These are phyloP conservation scores for Nemopilema nomurai DNA, from an alignment of 30 jellyfish, hydroid and myxozoan species.

Conservation along the genomic window DNA sequence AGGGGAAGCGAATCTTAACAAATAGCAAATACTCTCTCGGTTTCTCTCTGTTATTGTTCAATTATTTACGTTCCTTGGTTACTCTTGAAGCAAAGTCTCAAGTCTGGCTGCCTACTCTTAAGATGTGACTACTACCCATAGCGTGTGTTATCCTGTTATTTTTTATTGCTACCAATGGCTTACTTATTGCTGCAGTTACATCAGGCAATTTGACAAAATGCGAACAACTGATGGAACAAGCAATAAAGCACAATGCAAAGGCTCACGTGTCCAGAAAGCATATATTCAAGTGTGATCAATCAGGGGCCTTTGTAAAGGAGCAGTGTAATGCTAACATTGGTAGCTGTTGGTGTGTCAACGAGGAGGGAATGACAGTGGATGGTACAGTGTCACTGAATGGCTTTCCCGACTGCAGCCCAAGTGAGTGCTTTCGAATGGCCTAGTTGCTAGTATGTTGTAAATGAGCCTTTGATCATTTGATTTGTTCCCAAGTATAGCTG, in stretches of 20 bases:
- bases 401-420: neutral
- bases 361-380: constrained; percentile 41
- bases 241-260: neutral
- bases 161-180: too few relatives aligned
- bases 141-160: too few relatives aligned
- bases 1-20: too few relatives aligned
- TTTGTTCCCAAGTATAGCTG: too few relatives aligned
- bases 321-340: constrained; percentile 42
- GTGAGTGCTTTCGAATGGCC: neutral
- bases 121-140: too few relatives aligned
- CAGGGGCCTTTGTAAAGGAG: constrained; percentile 24
- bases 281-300: constrained; percentile 38
- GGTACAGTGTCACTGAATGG: constrained; percentile 2
- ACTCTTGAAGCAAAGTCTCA: too few relatives aligned
- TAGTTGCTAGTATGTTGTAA: neutral
- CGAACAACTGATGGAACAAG: constrained; percentile 24
- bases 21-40: too few relatives aligned
- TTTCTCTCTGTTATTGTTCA: too few relatives aligned
- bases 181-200: neutral
- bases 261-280: neutral
- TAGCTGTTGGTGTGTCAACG: constrained; percentile 64
- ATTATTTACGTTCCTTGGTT: too few relatives aligned
- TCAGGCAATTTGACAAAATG: constrained; percentile 42
- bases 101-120: too few relatives aligned
- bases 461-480: too few relatives aligned